Conservation (phyloP, 2,113 vertebrate species). For the Trematomus loennbergii region DNA sequence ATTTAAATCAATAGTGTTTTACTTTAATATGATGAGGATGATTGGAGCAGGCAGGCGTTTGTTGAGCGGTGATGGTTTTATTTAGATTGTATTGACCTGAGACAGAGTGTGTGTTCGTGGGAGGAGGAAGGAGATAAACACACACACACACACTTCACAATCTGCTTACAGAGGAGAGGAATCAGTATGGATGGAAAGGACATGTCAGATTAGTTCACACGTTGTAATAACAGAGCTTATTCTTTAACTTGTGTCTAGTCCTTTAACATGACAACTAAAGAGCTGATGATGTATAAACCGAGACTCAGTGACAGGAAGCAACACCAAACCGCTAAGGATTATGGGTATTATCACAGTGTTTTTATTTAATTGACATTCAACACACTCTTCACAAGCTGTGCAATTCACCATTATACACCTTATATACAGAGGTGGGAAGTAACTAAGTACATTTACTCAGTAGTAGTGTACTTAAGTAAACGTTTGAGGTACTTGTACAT, state of each 20-base stretch:
- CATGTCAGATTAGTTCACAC: background rate
- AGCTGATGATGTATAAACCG: slow-evolving; percentile 3
- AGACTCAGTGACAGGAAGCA: slow-evolving; percentile 29
- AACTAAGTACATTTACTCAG: too few relatives aligned
- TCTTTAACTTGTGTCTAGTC: background rate
- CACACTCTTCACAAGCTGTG: too few relatives aligned
- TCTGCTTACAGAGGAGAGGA: slow-evolving; percentile 15
- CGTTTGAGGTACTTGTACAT: too few relatives aligned
- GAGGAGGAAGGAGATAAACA: slow-evolving; percentile 30
- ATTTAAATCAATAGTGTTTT: slow-evolving; percentile 35
- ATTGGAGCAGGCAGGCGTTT: slow-evolving; percentile 9
- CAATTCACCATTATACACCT: too few relatives aligned
- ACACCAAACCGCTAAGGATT: slow-evolving; percentile 29
- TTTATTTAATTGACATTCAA: too few relatives aligned
- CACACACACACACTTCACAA: background rate
- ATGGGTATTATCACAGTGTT: background rate
- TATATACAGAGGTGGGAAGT: too few relatives aligned
- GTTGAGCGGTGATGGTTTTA: slow-evolving; percentile 27
- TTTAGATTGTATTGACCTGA: slow-evolving; percentile 32
- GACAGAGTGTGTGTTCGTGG: background rate
- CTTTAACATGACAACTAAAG: background rate
- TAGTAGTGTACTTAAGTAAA: too few relatives aligned
- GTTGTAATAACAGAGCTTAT: background rate
- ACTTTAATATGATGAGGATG: slow-evolving; percentile 29
- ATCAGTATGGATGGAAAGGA: background rate